phyloP scores from a whole-genome alignment of 2,888 invertebrate species.

The Drosophila gaucha region DNA sequence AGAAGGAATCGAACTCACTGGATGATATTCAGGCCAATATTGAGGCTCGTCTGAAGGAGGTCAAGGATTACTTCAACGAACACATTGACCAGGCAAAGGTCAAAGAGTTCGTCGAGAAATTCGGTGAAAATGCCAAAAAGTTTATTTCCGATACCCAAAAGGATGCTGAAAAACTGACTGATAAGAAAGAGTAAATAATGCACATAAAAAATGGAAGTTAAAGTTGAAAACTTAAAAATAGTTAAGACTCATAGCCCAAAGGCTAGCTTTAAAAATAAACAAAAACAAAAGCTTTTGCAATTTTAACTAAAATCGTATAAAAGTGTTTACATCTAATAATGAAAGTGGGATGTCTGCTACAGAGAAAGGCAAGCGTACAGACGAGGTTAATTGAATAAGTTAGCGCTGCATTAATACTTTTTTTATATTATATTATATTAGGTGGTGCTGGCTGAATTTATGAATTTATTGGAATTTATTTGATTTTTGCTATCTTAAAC shows the following conservation, averaged over 20 bases:
- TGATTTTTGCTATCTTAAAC: too few relatives aligned
- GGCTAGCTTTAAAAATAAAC: not conserved
- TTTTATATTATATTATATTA: too few relatives aligned
- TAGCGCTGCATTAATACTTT: too few relatives aligned
- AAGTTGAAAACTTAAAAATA: not conserved
- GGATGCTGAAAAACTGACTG: not conserved
- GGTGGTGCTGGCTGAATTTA: too few relatives aligned
- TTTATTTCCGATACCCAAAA: conserved; percentile 5
- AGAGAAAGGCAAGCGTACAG: not conserved
- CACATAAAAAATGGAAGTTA: not conserved
- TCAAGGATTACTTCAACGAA: conserved; percentile 1
- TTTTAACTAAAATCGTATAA: too few relatives aligned
- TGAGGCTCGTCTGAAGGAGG: not conserved
- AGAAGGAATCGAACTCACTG: not conserved
- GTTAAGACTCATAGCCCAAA: too few relatives aligned
- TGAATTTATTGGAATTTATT: too few relatives aligned
- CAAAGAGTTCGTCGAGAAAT: conserved; percentile 1
- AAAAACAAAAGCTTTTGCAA: not conserved
- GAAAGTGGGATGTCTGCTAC: too few relatives aligned
- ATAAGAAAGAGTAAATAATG: conserved; percentile 6
- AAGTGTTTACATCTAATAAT: too few relatives aligned
- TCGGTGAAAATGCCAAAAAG: conserved; percentile 11
- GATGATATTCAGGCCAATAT: conserved; percentile 2
- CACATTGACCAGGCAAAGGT: conserved; percentile 5
- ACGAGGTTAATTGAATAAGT: not conserved